Conservation (phyloP, 2,888 invertebrate species). For the Thumatha senex region DNA sequence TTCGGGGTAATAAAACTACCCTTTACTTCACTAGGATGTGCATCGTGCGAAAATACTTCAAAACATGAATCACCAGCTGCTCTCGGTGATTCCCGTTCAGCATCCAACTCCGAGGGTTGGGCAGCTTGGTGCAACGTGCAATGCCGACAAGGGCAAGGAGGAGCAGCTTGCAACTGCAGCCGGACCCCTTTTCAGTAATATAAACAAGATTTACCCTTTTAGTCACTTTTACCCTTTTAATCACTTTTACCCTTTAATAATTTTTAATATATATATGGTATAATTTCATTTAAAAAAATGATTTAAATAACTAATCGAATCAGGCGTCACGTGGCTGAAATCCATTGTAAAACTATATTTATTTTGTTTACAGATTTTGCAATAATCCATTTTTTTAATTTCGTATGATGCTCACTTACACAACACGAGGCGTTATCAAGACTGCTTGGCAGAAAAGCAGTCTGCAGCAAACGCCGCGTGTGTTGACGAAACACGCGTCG, state of each 20-base stretch:
- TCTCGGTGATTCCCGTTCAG: slow-evolving; percentile 28
- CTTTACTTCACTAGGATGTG: slow-evolving; percentile 58
- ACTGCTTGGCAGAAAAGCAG: too few species aligned
- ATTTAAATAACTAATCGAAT: too few species aligned
- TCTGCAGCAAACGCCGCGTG: too few species aligned
- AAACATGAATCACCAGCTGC: slow-evolving; percentile 8
- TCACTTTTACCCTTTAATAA: slow-evolving; percentile 5
- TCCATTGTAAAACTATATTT: too few species aligned
- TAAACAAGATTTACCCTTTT: slow-evolving; percentile 8
- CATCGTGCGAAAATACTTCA: slow-evolving; percentile 50
- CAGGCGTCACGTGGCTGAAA: too few species aligned
- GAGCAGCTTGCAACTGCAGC: slow-evolving; percentile 90
- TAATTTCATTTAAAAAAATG: neutral
- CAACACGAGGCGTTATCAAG: too few species aligned
- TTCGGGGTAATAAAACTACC: too few species aligned
- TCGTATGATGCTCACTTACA: too few species aligned
- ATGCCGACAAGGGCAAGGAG: slow-evolving; percentile 87
- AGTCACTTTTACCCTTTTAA: slow-evolving; percentile 11
- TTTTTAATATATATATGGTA: neutral
- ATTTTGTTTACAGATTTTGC: too few species aligned
- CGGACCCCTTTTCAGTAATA: slow-evolving; percentile 82
- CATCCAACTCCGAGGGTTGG: slow-evolving; percentile 80
- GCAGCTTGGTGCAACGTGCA: slow-evolving; percentile 85
- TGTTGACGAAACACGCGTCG: too few species aligned
- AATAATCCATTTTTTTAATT: too few species aligned